Evolutionary conservation across 1,140 invertebrate species (phyloP).

Genomic region (Cotesia glomerata): DNA sequence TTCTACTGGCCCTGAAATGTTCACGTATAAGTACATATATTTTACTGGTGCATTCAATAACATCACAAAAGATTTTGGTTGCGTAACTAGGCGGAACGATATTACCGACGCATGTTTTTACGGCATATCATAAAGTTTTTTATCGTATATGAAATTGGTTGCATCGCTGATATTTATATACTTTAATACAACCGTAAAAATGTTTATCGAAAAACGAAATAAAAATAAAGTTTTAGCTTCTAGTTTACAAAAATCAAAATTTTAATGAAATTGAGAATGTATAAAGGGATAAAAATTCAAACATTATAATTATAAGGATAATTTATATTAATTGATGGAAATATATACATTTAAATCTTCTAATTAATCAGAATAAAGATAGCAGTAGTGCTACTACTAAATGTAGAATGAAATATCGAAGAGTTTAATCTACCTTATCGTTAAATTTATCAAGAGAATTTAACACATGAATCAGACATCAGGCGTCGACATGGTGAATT

Average conservation of each 20-base stretch:
- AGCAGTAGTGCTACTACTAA: no score
- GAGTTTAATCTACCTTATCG: background rate
- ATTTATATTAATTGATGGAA: no score
- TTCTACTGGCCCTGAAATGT: background rate
- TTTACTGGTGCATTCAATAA: background rate
- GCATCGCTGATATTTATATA: background rate
- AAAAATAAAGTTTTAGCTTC: no score
- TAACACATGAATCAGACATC: conserved; percentile 17
- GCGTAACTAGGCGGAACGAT: background rate
- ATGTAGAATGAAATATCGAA: background rate
- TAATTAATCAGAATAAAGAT: no score
- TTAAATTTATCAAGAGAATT: conserved; percentile 18
- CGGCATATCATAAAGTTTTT: background rate
- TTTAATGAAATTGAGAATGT: no score
- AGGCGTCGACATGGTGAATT: conserved; percentile 18
- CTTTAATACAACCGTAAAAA: no score
- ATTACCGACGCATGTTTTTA: background rate
- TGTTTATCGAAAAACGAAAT: no score
- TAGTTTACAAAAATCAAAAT: no score
- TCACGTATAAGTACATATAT: background rate
- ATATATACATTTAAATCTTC: no score
- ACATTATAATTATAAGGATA: no score
- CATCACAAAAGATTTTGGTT: background rate
- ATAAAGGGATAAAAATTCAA: no score
- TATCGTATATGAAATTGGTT: background rate